These are phyloP conservation scores for Chrysolina oricalcia DNA, from an alignment of 2,888 invertebrate genomes.

Conservation along the genomic window DNA sequence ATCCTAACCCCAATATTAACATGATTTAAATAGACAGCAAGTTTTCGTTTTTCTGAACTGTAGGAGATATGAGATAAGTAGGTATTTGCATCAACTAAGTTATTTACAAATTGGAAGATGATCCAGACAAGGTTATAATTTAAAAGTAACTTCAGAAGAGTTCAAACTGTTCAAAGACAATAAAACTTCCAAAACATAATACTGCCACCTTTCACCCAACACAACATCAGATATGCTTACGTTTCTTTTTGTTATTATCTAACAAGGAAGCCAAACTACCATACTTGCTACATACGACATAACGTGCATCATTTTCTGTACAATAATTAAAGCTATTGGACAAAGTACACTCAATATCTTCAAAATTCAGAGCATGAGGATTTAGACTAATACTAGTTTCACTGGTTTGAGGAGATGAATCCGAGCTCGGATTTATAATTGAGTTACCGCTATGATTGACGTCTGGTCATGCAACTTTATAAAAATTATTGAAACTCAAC, in stretches of 20 bases:
- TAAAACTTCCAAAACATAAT: not conserved
- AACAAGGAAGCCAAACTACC: slow-evolving; percentile 67
- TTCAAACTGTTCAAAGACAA: not conserved
- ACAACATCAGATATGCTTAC: slow-evolving; percentile 69
- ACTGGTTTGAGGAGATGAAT: not conserved
- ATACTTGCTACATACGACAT: slow-evolving; percentile 60
- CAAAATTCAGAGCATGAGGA: slow-evolving; percentile 58
- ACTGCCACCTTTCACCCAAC: slow-evolving; percentile 66
- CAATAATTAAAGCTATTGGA: slow-evolving; percentile 32
- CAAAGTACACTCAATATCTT: slow-evolving; percentile 13
- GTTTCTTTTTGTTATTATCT: slow-evolving; percentile 64
- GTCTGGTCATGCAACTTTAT: slow-evolving; percentile 86
- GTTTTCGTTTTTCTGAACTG: too few relatives aligned
- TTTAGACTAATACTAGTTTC: slow-evolving; percentile 66
- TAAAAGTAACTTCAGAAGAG: not conserved
- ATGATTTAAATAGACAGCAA: too few relatives aligned
- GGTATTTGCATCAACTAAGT: too few relatives aligned
- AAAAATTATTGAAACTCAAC: slow-evolving; percentile 96
- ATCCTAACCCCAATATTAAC: too few relatives aligned
- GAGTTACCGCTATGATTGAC: not conserved
- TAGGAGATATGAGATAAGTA: too few relatives aligned
- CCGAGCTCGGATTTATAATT: not conserved
- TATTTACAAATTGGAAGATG: too few relatives aligned
- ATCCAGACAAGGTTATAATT: too few relatives aligned
- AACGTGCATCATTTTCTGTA: slow-evolving; percentile 23